Evolutionary conservation across 2,113 vertebrate species (phyloP), one percentile per base, ranked within the genome.

Genomic region (Ploceus nigricollis): DNA sequence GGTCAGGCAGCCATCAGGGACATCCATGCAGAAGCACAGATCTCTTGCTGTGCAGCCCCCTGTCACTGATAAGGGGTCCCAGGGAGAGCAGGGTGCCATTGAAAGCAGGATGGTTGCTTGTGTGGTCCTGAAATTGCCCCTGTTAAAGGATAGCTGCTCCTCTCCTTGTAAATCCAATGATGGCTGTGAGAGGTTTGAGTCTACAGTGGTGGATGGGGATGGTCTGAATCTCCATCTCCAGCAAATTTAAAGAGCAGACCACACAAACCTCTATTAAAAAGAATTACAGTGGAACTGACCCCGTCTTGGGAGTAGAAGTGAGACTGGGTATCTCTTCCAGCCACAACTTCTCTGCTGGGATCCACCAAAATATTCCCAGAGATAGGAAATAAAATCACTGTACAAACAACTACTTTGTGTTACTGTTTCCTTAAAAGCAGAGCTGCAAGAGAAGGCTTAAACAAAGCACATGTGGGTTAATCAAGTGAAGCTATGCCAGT

Each of bases 401-500:
- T 22, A 51, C 53, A 56, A 75, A 27, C 14, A 78, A 33, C 28
- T 53, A 44, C 15, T 13, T 15, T 60, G 28, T 75, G 80, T 56
- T 88, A 78, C 86, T 92, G 80, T 75, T 93, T 72, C 86, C 92
- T 95, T 96, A 92, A 93, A 88, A 94, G 53, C 57, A 63, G 71
- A 93, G 58, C 89, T 88, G 68, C 37, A 79, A 84, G 72, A 89
- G 64, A 80, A 93, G 92, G 84, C 60, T 96, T 96, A 87, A 92
- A 90, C 70, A 96, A 87, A 95, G 86, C 85, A 93, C 80, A 95
- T 96, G 81, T 90, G 73, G 79, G 92, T 97, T 96, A 96, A 92
- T 94, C 92, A 94, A 93, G 92, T 94, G 86, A 92, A 93, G 86
- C 48, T 96, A 87, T 69, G 82, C 48, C 80, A 79, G 90, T 65